phyloP scores from a whole-genome alignment of 2,797 vertebrate genomes.

The Sebastes kiyomatsui region DNA sequence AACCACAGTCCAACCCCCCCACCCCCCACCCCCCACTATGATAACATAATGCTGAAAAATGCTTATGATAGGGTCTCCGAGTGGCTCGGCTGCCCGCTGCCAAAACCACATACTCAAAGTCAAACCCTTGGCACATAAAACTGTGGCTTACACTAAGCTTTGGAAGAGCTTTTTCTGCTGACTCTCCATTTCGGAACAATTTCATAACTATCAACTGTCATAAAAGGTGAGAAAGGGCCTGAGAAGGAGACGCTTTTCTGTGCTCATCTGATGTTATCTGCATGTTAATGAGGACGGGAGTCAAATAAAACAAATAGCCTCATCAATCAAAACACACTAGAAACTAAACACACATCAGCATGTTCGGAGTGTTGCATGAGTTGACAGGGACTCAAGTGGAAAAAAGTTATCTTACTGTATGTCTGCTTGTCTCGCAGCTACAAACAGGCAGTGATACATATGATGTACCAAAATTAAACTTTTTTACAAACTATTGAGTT shows the following conservation, averaged over 20 bases:
- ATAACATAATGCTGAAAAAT: slow-evolving; percentile 58
- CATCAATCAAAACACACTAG: slow-evolving; percentile 14
- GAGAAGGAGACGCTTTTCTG: slow-evolving; percentile 4
- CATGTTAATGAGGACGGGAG: background rate
- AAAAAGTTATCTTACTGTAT: background rate
- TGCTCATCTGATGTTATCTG: background rate
- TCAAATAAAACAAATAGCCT: background rate
- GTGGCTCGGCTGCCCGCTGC: slow-evolving; percentile 28
- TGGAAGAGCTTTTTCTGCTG: slow-evolving; percentile 40
- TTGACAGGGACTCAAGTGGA: background rate
- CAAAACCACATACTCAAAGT: slow-evolving; percentile 58
- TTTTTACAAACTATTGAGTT: background rate
- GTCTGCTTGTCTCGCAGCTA: background rate
- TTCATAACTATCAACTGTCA: slow-evolving; percentile 23
- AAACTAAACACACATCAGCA: background rate
- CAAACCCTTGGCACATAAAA: slow-evolving; percentile 37
- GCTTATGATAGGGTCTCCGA: slow-evolving; percentile 49
- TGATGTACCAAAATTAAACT: background rate
- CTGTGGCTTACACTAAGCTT: slow-evolving; percentile 2
- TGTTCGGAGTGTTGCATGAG: background rate
- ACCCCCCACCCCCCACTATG: slow-evolving; percentile 10
- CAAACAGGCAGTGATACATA: background rate
- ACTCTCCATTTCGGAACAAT: slow-evolving; percentile 20
- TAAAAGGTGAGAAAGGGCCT: slow-evolving; percentile 37
- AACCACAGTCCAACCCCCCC: slow-evolving; percentile 38